phyloP scores from a whole-genome alignment of 2,888 invertebrate species.

The Dynastes hyllus region DNA sequence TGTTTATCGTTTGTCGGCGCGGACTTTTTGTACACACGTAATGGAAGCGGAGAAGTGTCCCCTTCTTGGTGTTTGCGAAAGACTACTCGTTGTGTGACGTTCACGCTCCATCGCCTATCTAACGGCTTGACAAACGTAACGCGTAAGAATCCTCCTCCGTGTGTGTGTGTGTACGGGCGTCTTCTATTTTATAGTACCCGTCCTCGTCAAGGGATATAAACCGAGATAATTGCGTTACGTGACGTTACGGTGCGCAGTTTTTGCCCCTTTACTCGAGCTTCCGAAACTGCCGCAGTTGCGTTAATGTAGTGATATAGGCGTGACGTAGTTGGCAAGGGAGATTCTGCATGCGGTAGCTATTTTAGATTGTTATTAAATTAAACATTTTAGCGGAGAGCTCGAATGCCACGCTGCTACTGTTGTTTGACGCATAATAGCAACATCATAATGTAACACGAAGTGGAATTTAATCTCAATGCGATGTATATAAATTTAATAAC shows the following conservation, averaged over 20 bases:
- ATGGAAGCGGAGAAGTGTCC: constrained; percentile 49
- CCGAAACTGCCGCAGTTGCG: neutral
- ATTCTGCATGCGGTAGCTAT: neutral
- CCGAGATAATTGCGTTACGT: constrained; percentile 28
- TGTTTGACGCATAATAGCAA: too few relatives aligned
- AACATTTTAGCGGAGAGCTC: neutral
- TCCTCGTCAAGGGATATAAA: constrained; percentile 14
- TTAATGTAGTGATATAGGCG: neutral
- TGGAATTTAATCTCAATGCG: too few relatives aligned
- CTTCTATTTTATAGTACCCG: too few relatives aligned
- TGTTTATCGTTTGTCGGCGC: constrained; percentile 51
- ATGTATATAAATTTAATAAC: too few relatives aligned
- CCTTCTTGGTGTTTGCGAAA: constrained; percentile 44
- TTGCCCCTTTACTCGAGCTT: too few relatives aligned
- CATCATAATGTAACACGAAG: too few relatives aligned
- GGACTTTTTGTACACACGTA: constrained; percentile 45
- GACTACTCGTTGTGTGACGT: constrained; percentile 36
- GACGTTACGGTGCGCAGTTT: neutral
- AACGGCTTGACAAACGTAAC: constrained; percentile 40
- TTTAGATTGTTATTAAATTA: neutral
- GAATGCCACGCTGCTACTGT: too few relatives aligned
- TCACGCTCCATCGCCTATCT: constrained; percentile 29
- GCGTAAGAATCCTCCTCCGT: neutral
- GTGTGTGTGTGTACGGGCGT: too few relatives aligned
- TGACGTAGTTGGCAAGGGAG: neutral